Evolutionary conservation across 2,888 invertebrate species (phyloP), one percentile per base, ranked within the genome.

Genomic region (Coelogynopora nodosa): DNA sequence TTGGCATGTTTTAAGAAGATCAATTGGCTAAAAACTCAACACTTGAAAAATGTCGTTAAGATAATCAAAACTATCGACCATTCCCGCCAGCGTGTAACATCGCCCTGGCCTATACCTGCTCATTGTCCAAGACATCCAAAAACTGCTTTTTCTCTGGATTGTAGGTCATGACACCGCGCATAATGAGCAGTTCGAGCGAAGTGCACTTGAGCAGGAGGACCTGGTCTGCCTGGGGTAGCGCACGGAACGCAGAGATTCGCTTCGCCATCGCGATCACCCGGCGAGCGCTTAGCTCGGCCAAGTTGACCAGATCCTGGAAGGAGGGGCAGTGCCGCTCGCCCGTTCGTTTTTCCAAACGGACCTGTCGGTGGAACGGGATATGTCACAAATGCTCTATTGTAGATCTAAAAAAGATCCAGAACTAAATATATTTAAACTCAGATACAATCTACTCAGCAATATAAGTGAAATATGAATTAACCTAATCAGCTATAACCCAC

Each of bases 181-280:
- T 94, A 88, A 98, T 95, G 95, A 98, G 95, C 94, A 98, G 95
- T 92, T 98, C 98, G 83, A 96, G 97, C 90, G 97, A 97, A 0
- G 97, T 97, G 0, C 97, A 97, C 92, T 97, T 97, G n/a, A 97
- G 92, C 31, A 97, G 92, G 29, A 95, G 94, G 87, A 96, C 94
- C 93, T 98, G 97, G 92, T 98, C 98, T 89, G 96, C 96, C 90
- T 97, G 96, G 90, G 97, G 96, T 94, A 98, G 95, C 90, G 95
- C 96, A 92, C 96, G 96, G 92, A 98, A 98, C 0, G 30, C 49
- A 90, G 89, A 90, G 85, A 93, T 92, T 89, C 93, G 93, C 90
- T 94, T 94, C 29, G 93, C 93, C 93, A 94, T 94, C 90, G 93
- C 93, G 84, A 94, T 94, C 30, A 94, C 92, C 86, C 98, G 93